Conservation (phyloP, 1,140 invertebrate genomes). For the Holotrichia oblita region DNA sequence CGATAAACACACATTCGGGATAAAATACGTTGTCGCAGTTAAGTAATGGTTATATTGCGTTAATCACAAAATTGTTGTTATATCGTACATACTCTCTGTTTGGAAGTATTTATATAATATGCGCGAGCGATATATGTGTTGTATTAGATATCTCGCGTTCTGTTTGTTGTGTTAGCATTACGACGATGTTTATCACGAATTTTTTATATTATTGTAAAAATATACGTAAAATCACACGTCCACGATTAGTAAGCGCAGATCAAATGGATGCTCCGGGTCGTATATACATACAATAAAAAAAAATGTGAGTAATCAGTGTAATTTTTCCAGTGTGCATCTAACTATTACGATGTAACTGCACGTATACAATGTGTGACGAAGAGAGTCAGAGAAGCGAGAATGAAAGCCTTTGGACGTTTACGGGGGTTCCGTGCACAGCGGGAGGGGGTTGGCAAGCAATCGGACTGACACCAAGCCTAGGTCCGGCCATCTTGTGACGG, state of each 20-base stretch:
- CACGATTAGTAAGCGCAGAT: slow-evolving; percentile 21
- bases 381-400: slow-evolving; percentile 59
- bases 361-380: slow-evolving; percentile 56
- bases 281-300: slow-evolving; percentile 34
- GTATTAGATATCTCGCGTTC: not conserved
- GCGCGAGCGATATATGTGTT: not conserved
- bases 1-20: not conserved
- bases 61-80: slow-evolving; percentile 22
- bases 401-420: slow-evolving; percentile 58
- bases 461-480: slow-evolving; percentile 62
- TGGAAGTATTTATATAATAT: slow-evolving; percentile 11
- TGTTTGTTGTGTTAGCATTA: not conserved
- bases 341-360: slow-evolving; percentile 57
- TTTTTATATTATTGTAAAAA: not conserved
- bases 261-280: slow-evolving; percentile 19
- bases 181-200: slow-evolving; percentile 5
- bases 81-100: not conserved
- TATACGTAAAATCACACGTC: slow-evolving; percentile 4
- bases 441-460: slow-evolving; percentile 61
- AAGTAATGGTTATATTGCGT: not conserved
- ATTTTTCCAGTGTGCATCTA: slow-evolving; percentile 61
- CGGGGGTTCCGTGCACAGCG: slow-evolving; percentile 59
- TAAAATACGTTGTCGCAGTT: not conserved
- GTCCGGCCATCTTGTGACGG: slow-evolving; percentile 62
- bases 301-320: slow-evolving; percentile 46